Evolutionary conservation across 2,888 invertebrate genomes (phyloP).

Genomic region (Cataglyphis altisquamis): DNA sequence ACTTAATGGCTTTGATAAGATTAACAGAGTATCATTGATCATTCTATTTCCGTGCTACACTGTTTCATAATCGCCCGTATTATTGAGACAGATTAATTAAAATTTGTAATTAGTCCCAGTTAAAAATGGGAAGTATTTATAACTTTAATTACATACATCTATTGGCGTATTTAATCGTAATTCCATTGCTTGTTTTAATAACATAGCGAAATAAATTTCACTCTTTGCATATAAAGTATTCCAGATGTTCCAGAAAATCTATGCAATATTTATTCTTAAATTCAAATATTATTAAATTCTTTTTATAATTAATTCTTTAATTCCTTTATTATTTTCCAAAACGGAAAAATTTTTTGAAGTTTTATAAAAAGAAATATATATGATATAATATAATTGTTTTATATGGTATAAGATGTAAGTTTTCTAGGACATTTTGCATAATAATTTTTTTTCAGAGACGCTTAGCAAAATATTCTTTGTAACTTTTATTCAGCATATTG

Average conservation of each 20-base stretch:
- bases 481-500: neutral
- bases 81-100: neutral
- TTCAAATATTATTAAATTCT: neutral
- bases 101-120: conserved; percentile 8
- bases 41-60: neutral
- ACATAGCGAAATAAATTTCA: neutral
- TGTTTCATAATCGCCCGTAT: conserved; percentile 14
- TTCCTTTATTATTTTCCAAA: neutral
- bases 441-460: neutral
- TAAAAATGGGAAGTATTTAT: neutral
- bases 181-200: neutral
- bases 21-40: neutral
- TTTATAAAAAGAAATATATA: neutral
- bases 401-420: neutral
- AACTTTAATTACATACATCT: conserved; percentile 8
- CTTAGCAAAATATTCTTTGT: neutral
- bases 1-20: conserved; percentile 21
- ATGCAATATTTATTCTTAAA: neutral
- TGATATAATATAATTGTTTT: neutral
- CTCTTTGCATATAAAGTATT: neutral
- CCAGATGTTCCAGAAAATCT: neutral
- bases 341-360: neutral
- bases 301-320: neutral
- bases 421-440: neutral
- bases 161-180: neutral